These are phyloP conservation scores for Oryzias curvinotus DNA, from an alignment of 2,113 vertebrate genomes.

Conservation along the genomic window DNA sequence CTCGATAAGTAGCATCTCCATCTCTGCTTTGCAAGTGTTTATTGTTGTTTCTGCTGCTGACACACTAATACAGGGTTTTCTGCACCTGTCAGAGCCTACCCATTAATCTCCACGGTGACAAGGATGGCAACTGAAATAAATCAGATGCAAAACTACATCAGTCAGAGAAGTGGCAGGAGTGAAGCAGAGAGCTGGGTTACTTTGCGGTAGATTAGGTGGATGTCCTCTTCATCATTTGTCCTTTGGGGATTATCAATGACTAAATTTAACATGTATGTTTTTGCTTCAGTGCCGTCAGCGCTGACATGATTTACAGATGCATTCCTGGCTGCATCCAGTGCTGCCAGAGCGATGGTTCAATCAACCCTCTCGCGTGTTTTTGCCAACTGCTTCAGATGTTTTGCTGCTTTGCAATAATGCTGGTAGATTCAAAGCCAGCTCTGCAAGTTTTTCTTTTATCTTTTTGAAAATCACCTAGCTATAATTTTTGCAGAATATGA, in stretches of 20 bases:
- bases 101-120: constrained; percentile 73
- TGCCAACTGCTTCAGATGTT: constrained; percentile 19
- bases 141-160: constrained; percentile 28
- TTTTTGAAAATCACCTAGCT: too few species aligned
- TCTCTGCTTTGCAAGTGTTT: constrained; percentile 21
- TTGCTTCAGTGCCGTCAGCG: constrained; percentile 24
- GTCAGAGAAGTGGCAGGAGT: constrained; percentile 23
- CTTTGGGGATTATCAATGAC: constrained; percentile 13
- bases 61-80: constrained; percentile 68
- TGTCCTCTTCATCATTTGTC: constrained; percentile 3
- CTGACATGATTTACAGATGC: constrained; percentile 42
- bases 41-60: constrained; percentile 64
- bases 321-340: constrained; percentile 22
- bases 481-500: too few species aligned
- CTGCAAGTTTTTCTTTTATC: too few species aligned
- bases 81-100: constrained; percentile 71
- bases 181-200: not conserved
- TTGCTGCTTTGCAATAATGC: constrained; percentile 11
- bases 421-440: not conserved
- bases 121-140: constrained; percentile 62
- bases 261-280: constrained; percentile 32
- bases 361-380: constrained; percentile 39
- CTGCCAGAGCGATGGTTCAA: constrained; percentile 48
- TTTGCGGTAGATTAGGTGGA: not conserved
- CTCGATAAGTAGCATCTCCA: constrained; percentile 28